Percentiles rank a stretch among this genome's conserved stretches.
phyloP scores from a whole-genome alignment of 2,797 vertebrate species.

The Gymnothorax javanicus region DNA sequence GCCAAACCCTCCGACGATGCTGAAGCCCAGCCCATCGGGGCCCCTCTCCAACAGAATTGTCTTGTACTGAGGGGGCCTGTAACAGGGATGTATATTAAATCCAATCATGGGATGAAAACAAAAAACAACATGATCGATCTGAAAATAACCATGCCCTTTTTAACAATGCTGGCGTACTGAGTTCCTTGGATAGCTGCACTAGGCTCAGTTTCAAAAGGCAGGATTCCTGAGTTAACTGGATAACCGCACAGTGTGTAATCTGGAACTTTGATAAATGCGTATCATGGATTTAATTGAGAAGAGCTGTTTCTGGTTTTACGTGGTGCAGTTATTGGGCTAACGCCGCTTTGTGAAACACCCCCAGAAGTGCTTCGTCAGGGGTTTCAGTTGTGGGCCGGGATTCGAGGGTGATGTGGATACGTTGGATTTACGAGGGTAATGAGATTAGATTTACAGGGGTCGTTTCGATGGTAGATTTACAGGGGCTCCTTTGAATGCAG shows the following conservation, averaged over 20 bases:
- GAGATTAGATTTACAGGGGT: background rate
- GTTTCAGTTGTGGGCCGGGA: background rate
- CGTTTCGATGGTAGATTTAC: background rate
- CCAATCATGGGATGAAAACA: background rate
- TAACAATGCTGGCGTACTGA: no score
- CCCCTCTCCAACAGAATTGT: slow-evolving; percentile 89
- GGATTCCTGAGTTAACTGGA: no score
- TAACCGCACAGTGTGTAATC: no score
- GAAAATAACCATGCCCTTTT: background rate
- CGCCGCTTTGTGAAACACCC: no score
- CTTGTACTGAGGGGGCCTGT: slow-evolving; percentile 93
- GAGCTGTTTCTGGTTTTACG: no score
- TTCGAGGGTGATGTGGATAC: no score
- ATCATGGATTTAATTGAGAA: no score
- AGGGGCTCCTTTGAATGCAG: background rate
- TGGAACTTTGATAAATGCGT: no score
- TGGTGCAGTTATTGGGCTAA: no score
- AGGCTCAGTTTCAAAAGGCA: no score
- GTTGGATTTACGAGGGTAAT: background rate
- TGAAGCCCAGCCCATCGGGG: slow-evolving; percentile 96
- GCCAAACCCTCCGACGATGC: slow-evolving; percentile 93
- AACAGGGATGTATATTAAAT: background rate
- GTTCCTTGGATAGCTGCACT: no score
- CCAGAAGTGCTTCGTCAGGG: background rate
- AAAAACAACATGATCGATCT: background rate